Percentiles rank a stretch among this genome's conserved stretches.
Conservation (phyloP, 2,888 invertebrate genomes). For the Chrysotoxum bicinctum region DNA sequence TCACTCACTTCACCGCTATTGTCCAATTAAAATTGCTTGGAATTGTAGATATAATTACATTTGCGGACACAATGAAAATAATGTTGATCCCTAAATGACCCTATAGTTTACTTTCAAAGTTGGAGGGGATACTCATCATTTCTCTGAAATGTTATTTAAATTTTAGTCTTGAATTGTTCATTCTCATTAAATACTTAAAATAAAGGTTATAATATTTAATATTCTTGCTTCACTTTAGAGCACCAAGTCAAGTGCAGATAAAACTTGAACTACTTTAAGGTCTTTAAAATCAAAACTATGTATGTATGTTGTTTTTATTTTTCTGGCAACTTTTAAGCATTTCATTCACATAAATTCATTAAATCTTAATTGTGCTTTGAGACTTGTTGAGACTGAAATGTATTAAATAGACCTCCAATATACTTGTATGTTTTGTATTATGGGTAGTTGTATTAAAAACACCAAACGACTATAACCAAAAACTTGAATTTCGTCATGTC, state of each 20-base stretch:
- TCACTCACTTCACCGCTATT: not conserved
- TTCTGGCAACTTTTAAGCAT: not conserved
- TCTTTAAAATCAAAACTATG: not conserved
- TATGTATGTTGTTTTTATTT: not conserved
- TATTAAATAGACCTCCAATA: too few species aligned
- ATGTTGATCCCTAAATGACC: not conserved
- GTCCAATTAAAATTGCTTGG: not conserved
- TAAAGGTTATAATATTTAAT: not conserved
- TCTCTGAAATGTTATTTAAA: too few species aligned
- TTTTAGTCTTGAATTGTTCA: too few species aligned
- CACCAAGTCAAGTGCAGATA: not conserved
- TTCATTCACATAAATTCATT: not conserved
- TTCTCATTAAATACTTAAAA: too few species aligned
- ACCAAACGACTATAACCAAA: too few species aligned
- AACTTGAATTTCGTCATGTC: too few species aligned
- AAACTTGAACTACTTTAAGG: not conserved
- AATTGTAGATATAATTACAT: not conserved
- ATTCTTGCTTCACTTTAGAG: not conserved
- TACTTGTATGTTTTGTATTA: too few species aligned
- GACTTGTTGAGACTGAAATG: not conserved
- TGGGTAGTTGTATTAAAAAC: too few species aligned
- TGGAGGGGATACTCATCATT: not conserved
- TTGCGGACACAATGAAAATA: not conserved
- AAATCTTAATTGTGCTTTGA: not conserved
- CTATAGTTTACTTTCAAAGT: not conserved